A percentile compares a stretch with the other conserved stretches of the same genome.
Evolutionary conservation across 1,140 invertebrate genomes (phyloP).

Genomic region (Nephila pilipes): DNA sequence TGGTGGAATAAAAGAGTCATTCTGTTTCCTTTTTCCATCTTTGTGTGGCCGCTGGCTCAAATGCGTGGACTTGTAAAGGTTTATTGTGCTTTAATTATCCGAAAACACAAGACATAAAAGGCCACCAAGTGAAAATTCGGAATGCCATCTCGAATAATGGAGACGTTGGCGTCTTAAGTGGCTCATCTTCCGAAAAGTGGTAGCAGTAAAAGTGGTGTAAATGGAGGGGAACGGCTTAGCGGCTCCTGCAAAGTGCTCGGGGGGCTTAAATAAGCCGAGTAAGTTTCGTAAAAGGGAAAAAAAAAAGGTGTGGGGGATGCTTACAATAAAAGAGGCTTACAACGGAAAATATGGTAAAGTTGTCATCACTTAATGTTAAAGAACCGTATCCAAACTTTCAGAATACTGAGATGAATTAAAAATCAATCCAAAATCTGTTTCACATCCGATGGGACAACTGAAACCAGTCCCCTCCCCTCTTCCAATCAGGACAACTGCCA

Average conservation of each 20-base stretch:
- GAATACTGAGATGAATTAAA: too few species aligned
- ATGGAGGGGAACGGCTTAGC: neutral
- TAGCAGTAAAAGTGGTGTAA: conserved; percentile 38
- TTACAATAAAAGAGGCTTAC: too few species aligned
- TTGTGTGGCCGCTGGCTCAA: conserved; percentile 6
- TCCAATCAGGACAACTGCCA: too few species aligned
- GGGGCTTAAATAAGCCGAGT: too few species aligned
- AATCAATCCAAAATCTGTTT: too few species aligned
- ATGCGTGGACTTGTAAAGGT: conserved; percentile 20
- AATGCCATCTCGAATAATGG: conserved; percentile 54
- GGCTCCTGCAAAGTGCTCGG: neutral
- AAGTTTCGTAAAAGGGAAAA: too few species aligned
- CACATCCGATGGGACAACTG: too few species aligned
- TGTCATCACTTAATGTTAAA: too few species aligned
- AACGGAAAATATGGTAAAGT: too few species aligned
- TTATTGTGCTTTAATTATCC: conserved; percentile 71
- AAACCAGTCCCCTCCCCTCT: too few species aligned
- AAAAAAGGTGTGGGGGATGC: too few species aligned
- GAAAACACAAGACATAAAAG: conserved; percentile 56
- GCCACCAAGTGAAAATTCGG: conserved; percentile 52
- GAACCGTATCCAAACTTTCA: too few species aligned
- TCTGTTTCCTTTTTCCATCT: conserved; percentile 1
- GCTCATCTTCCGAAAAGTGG: neutral
- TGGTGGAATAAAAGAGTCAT: neutral
- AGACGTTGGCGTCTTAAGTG: conserved; percentile 49